A percentile compares a stretch with the other conserved stretches of the same genome.
phyloP scores from a whole-genome alignment of 2,113 vertebrate genomes.

The Cyphomyrus discorhynchus region DNA sequence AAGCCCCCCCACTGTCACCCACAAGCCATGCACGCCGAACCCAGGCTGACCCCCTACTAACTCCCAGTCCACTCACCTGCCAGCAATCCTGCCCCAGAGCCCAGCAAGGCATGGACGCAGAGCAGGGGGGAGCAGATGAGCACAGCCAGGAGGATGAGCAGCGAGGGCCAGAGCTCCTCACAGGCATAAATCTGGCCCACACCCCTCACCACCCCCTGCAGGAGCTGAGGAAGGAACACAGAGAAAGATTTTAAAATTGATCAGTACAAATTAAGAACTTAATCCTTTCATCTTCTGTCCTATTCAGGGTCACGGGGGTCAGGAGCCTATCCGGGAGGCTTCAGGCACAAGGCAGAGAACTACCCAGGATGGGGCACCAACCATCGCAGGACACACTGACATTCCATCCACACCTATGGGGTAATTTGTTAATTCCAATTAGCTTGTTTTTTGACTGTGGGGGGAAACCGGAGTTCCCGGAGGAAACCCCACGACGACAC shows the following conservation, averaged over 20 bases:
- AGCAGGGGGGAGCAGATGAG: slow-evolving; percentile 60
- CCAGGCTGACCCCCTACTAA: neutral
- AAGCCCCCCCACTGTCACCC: neutral
- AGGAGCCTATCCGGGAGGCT: neutral
- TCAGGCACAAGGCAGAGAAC: neutral
- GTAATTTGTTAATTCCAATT: neutral
- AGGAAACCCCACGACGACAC: neutral
- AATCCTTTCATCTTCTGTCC: too few species aligned
- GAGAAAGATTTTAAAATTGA: neutral
- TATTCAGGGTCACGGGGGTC: neutral
- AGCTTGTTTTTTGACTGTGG: neutral
- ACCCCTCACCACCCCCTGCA: slow-evolving; percentile 52
- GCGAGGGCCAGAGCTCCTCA: slow-evolving; percentile 44
- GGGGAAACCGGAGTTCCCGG: neutral
- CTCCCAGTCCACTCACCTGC: slow-evolving; percentile 46
- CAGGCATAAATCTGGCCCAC: slow-evolving; percentile 65
- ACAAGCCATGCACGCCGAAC: neutral
- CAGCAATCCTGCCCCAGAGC: slow-evolving; percentile 51
- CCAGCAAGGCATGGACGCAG: slow-evolving; percentile 53
- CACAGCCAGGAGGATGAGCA: slow-evolving; percentile 55
- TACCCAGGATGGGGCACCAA: neutral
- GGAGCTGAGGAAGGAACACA: slow-evolving; percentile 39
- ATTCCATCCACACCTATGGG: neutral
- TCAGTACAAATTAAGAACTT: neutral
- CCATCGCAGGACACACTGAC: neutral